Base-by-base conservation (phyloP, 2,113 vertebrate species). In the Solenodon paradoxus region DNA sequence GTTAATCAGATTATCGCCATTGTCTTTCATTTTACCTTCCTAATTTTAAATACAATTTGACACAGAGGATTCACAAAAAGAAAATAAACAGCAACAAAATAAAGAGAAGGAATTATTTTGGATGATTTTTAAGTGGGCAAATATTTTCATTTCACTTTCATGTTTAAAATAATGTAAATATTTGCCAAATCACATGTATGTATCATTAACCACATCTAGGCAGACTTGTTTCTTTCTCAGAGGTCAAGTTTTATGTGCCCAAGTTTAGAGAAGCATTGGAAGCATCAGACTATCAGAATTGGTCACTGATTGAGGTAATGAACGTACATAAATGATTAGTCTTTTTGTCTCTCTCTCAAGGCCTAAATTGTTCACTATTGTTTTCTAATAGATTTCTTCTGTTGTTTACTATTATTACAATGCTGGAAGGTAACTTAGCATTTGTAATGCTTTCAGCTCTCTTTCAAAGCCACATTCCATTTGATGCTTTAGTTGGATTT, bases 401-500 rank as follows among this genome's bases (percentile, higher is more conserved):
- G 15, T 89, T 74, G 2, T 55, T 71, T 61, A 47, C 45, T 57
- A 22, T 71, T 64, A 30, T 66, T 38, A 51, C 42, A 28, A 28
- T 57, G 19, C 57, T 38, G 1, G 9, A 26, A 92, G n/a, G n/a
- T 53, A 92, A 77, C 40, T n/a, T 87, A 64, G 79, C 61, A 53
- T 81, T 87, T 77, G 22, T 66, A 79, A 63, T 61, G 22, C 71
- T 85, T 78, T 28, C 66, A 75, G 20, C 11, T 77, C 32, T 79
- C 59, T 90, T 95, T 80, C 90, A 95, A 90, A 95, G 71, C 45
- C 42, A 90, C 71, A 59, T 61, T 69, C 61, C 55, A 85, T 24
- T 90, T 74, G 49, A 92, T 35, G 59, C 72, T 80, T 95, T 19
- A 57, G 61, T 92, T 81, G 59, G 86, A 87, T 87, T 95, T 93